phyloP scores from a whole-genome alignment of 2,888 invertebrate species.

The Platynereis dumerilii region DNA sequence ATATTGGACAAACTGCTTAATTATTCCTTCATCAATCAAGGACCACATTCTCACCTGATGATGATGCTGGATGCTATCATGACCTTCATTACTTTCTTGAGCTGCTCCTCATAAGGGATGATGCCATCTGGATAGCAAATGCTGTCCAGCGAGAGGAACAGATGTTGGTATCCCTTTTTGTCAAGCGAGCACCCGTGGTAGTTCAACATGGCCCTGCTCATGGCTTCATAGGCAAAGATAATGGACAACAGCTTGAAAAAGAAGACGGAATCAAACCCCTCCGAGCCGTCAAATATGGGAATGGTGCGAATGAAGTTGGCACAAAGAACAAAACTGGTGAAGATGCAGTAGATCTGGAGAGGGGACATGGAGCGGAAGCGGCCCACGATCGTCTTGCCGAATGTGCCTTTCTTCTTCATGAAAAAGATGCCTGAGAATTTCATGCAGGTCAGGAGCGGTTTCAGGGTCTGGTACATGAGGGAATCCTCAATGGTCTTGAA shows the following conservation, averaged over 20 bases:
- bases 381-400: conserved; percentile 10
- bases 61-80: conserved; percentile 26
- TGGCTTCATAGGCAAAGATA: conserved; percentile 36
- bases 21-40: too few relatives aligned
- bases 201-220: conserved; percentile 21
- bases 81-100: conserved; percentile 16
- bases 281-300: conserved; percentile 22
- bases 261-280: conserved; percentile 34
- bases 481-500: conserved; percentile 28
- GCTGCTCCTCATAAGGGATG: conserved; percentile 32
- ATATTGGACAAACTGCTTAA: too few relatives aligned
- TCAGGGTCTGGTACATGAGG: conserved; percentile 25
- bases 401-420: conserved; percentile 19
- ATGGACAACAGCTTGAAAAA: conserved; percentile 42
- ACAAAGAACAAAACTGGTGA: conserved; percentile 21
- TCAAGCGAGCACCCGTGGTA: conserved; percentile 18
- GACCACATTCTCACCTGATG: conserved; percentile 8
- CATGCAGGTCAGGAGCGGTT: conserved; percentile 30
- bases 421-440: conserved; percentile 32
- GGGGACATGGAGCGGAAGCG: conserved; percentile 9
- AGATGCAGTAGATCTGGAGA: conserved; percentile 28
- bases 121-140: conserved; percentile 33
- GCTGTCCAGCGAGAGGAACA: conserved; percentile 31
- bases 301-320: conserved; percentile 33
- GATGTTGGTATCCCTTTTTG: conserved; percentile 14